Base-by-base conservation (phyloP, 2,113 vertebrate genomes). In the Tautogolabrus adspersus region DNA sequence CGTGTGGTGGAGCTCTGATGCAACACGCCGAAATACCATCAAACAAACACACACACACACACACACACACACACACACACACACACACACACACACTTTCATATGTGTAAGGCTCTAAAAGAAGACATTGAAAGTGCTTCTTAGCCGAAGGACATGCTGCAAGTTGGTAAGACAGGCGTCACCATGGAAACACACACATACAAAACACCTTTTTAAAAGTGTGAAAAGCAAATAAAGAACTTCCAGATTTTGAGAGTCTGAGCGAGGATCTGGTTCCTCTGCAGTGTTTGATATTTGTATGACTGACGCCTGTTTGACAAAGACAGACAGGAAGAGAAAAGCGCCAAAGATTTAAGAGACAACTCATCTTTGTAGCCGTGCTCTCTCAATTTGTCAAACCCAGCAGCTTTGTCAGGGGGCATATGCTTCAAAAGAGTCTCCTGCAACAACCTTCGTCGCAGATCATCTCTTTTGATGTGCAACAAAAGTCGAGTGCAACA, bases 1-100 rank as follows among this genome's bases (percentile, higher is more conserved):
- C 64, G 73, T 76, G 82, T 76, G 72, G 63, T 26, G 8, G 62
- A 68, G 72, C 5, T n/a, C 5, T 92, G 91, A 92, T 75, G 89
- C 86, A 92, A 92, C 68, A 6, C 12, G 63, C 59, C 58, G 91
- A 79, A 91, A 91, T n/a, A 30, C 18, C 51, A 26, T 74, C 75
- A 70, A 66, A 82, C 75, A 77, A 74, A 49, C 47, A 6, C 47
- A 1, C 11, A n/a, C n/a, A n/a, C n/a, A n/a, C n/a, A n/a, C n/a
- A n/a, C n/a, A n/a, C n/a, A n/a, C n/a, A n/a, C n/a, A n/a, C n/a
- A n/a, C n/a, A n/a, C n/a, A n/a, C n/a, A n/a, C n/a, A n/a, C n/a
- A n/a, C n/a, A 72, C 67, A n/a, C 56, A 63, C 64, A 67, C 70
- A 19, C 69, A 55, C 38, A 47, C 47, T 70, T 54, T 67, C 58